Evolutionary conservation across 2,888 invertebrate species (phyloP), one percentile per base, ranked within the genome.

Genomic region (Augiades crinisus): DNA sequence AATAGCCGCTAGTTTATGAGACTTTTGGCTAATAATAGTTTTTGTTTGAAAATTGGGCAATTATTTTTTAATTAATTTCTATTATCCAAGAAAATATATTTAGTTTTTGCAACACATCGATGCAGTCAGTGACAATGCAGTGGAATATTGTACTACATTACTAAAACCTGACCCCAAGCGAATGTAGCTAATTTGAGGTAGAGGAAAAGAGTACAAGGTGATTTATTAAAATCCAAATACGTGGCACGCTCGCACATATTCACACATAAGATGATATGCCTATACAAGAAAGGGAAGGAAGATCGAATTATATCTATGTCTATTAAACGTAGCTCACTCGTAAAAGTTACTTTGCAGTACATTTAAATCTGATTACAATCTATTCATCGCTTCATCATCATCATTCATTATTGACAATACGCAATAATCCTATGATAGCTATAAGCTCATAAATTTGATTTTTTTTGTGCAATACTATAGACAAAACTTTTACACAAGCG

Each of bases 261-360:
- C 33, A 33, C 27, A 38, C 27, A 30, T 14, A 49, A 45, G 33
- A 36, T 58, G 36, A 36, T 43, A 38, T 44, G 31, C 49, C 53
- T 40, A 40, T 33, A 34, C 14, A 37, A 22, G 19, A 19, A 38
- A 56, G 55, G 60, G 65, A 60, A 68, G 73, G 67, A 77, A 77
- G 68, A 70, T 63, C 72, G 47, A 62, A 59, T 69, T 58, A 38
- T 10, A 59, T 66, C 65, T 72, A 68, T 71, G 72, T 78, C 78
- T 80, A 78, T 74, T 64, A 70, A 61, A 72, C 76, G 75, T 78
- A 77, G 78, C 76, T 78, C 68, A 77, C 76, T 68, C 65, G 73
- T 68, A 60, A 67, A 68, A 67, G 70, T 72, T 59, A 64, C 53
- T 27, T 53, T 57, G 65, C 68, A 67, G 65, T 65, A 60, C 56